These are phyloP conservation scores for Podarcis lilfordi DNA, from an alignment of 2,797 vertebrate species.

Conservation along the genomic window DNA sequence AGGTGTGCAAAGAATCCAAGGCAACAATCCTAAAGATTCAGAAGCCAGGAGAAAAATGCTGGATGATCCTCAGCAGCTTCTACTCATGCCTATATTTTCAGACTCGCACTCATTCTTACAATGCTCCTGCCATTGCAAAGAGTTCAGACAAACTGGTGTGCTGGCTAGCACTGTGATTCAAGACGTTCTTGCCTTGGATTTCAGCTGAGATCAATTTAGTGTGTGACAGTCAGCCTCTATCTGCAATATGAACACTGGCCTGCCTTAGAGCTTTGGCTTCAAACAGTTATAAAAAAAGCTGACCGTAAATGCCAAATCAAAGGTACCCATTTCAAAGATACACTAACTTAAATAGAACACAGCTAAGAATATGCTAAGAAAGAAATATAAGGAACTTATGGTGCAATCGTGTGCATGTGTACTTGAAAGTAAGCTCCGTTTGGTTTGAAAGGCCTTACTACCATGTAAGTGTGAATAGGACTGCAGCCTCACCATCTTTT, in stretches of 20 bases:
- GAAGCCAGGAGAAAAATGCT: neutral
- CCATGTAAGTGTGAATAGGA: neutral
- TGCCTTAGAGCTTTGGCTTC: neutral
- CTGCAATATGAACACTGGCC: neutral
- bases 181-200: neutral
- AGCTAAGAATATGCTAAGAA: neutral
- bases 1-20: neutral
- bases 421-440: neutral
- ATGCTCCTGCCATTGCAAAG: neutral
- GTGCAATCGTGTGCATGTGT: neutral
- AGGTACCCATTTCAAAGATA: neutral
- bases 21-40: slow-evolving; percentile 12
- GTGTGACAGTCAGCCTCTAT: neutral
- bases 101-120: neutral
- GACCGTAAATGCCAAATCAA: neutral
- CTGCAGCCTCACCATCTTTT: neutral
- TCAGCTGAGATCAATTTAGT: neutral
- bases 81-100: neutral
- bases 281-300: neutral
- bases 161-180: neutral
- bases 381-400: neutral
- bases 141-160: neutral
- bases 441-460: neutral
- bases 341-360: neutral
- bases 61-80: neutral